These are phyloP conservation scores for Idaea straminata DNA, from an alignment of 2,888 invertebrate species.

Conservation along the genomic window DNA sequence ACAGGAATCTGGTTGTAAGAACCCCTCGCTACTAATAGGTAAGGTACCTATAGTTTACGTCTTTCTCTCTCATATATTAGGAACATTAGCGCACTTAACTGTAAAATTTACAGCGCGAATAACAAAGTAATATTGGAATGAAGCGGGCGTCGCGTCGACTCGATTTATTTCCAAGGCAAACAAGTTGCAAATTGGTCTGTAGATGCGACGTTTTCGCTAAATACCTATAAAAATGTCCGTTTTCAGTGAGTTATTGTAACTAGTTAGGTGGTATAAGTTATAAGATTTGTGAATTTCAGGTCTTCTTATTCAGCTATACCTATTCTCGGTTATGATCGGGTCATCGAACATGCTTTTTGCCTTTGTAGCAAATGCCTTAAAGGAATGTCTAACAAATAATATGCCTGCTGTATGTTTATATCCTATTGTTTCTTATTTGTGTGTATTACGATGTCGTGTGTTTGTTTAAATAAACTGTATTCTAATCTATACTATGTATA, in stretches of 20 bases:
- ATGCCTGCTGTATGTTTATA: too few species aligned
- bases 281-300: slow-evolving; percentile 7
- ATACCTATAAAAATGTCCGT: slow-evolving; percentile 80
- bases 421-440: too few species aligned
- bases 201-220: slow-evolving; percentile 78
- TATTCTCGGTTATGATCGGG: too few species aligned
- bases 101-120: slow-evolving; percentile 13
- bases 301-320: too few species aligned
- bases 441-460: too few species aligned
- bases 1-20: too few species aligned
- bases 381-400: too few species aligned
- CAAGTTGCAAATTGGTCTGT: slow-evolving; percentile 78
- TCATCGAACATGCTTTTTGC: too few species aligned
- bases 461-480: too few species aligned
- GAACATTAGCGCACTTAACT: slow-evolving; percentile 3
- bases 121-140: slow-evolving; percentile 45
- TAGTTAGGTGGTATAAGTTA: slow-evolving; percentile 43
- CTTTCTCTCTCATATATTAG: slow-evolving; percentile 9
- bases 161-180: slow-evolving; percentile 74
- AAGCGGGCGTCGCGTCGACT: slow-evolving; percentile 25
- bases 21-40: too few species aligned
- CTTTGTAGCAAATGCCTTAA: too few species aligned
- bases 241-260: slow-evolving; percentile 74
- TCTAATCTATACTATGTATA: too few species aligned
- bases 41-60: neutral